Base-by-base conservation (phyloP, 2,888 invertebrate species). In the Polyommatus icarus region DNA sequence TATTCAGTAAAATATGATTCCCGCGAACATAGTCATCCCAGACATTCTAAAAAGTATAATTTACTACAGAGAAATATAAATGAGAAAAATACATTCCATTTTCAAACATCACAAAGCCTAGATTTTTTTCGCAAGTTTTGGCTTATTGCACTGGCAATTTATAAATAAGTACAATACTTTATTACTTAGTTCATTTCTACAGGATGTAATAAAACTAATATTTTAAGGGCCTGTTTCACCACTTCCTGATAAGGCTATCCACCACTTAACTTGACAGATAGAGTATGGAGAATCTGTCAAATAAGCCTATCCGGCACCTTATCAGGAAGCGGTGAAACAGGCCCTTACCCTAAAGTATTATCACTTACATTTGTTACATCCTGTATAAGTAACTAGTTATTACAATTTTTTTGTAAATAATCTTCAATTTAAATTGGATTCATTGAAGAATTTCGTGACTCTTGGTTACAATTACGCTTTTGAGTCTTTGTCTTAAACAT, bases 1-100 rank as follows among this genome's bases (percentile, higher is more conserved):
- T 84, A 85, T 84, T 86, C 83, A 83, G 87, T 86, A 83, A 86
- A 88, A 83, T 80, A 78, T 78, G 84, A 83, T 75, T 75, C 75
- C 75, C 40, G n/a, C 46, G 75, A 24, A 50, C 75, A 75, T 6
- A 75, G 75, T 54, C 50, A 50, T 75, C 50, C 75, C 54, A 54
- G 18, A 24, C 50, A 15, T 24, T 29, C n/a, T 50, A 15, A 73
- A 73, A 50, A 24, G 24, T 73, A 72, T 46, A 40, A n/a, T 46
- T 46, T 73, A 72, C 24, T 36, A 40, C n/a, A 73, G 46, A 73
- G 24, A 73, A 73, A 10, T 46, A 67, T 32, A 32, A 67, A 67
- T 29, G 29, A 67, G 29, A 67, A 67, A 61, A 67, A 32, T 67
- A 67, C 67, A 67, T 67, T 29, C 29, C 29, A 67, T 61, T 61